phyloP scores from a whole-genome alignment of 1,140 invertebrate genomes.

The Drosophila tani region DNA sequence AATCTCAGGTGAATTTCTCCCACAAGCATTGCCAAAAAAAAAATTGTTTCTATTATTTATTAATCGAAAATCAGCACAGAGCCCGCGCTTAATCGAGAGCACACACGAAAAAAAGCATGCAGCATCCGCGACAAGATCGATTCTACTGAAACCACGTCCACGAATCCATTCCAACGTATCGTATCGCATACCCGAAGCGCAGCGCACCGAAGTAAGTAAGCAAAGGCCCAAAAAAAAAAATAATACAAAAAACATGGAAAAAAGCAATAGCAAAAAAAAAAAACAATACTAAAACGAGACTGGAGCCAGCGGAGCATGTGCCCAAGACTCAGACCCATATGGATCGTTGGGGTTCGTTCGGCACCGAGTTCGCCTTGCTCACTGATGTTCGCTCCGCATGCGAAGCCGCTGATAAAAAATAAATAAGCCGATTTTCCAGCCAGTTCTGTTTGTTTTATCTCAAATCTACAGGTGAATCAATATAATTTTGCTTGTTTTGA shows the following conservation, averaged over 20 bases:
- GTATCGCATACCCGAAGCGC: constrained; percentile 40
- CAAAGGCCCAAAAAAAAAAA: constrained; percentile 28
- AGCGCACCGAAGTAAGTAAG: constrained; percentile 25
- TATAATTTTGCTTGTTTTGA: too few relatives aligned
- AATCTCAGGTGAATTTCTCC: not conserved
- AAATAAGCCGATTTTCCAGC: constrained; percentile 9
- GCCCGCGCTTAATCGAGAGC: constrained; percentile 21
- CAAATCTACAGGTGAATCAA: too few relatives aligned
- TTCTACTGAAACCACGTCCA: constrained; percentile 75
- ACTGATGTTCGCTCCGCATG: constrained; percentile 31
- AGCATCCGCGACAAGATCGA: constrained; percentile 82
- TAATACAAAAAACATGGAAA: constrained; percentile 6
- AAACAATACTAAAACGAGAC: constrained; percentile 34
- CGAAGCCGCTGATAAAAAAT: constrained; percentile 37
- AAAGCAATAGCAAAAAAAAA: constrained; percentile 43
- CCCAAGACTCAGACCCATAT: constrained; percentile 53
- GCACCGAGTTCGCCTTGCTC: constrained; percentile 4
- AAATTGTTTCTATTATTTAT: not conserved
- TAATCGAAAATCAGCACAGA: not conserved
- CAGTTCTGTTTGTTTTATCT: too few relatives aligned
- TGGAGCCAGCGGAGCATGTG: constrained; percentile 45
- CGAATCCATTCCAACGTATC: constrained; percentile 29
- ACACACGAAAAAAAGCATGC: constrained; percentile 53
- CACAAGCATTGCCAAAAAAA: not conserved
- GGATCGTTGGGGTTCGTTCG: constrained; percentile 23